These are phyloP conservation scores for Mesembrinibis cayennensis DNA, from an alignment of 2,113 vertebrate species.

Conservation along the genomic window DNA sequence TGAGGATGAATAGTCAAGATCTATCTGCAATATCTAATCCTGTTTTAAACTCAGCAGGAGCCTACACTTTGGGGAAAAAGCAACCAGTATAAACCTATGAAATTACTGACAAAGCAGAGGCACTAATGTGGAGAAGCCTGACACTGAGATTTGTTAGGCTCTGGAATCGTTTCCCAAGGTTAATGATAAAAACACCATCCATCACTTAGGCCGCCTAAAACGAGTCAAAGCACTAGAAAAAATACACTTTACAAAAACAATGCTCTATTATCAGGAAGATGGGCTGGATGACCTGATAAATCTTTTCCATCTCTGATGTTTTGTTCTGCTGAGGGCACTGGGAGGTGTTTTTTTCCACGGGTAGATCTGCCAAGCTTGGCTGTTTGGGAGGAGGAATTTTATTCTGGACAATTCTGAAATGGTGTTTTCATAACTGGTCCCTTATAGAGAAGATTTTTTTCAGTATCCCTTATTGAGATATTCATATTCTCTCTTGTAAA, in stretches of 20 bases:
- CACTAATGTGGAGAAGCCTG: background rate
- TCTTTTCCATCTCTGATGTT: background rate
- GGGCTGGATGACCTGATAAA: background rate
- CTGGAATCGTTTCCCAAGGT: constrained; percentile 17
- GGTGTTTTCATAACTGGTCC: background rate
- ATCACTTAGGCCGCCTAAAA: constrained; percentile 43
- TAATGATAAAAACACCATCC: constrained; percentile 54
- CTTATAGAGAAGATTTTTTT: background rate
- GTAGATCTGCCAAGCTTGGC: background rate
- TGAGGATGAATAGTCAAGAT: background rate
- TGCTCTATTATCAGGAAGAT: constrained; percentile 12
- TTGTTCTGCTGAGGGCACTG: background rate
- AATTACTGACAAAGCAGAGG: constrained; percentile 7
- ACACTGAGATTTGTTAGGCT: constrained; percentile 31
- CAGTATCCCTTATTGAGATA: background rate
- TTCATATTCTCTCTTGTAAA: background rate
- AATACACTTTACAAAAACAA: constrained; percentile 16
- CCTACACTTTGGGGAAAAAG: background rate
- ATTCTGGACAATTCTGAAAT: background rate
- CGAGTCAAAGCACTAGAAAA: constrained; percentile 10
- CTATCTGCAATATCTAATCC: background rate
- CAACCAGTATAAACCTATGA: background rate
- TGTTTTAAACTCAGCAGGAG: background rate
- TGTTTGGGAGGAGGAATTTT: background rate
- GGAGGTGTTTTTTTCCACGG: background rate